Evolutionary conservation across 2,888 invertebrate species (phyloP), one percentile per base, ranked within the genome.

Genomic region (Furcula furcula): DNA sequence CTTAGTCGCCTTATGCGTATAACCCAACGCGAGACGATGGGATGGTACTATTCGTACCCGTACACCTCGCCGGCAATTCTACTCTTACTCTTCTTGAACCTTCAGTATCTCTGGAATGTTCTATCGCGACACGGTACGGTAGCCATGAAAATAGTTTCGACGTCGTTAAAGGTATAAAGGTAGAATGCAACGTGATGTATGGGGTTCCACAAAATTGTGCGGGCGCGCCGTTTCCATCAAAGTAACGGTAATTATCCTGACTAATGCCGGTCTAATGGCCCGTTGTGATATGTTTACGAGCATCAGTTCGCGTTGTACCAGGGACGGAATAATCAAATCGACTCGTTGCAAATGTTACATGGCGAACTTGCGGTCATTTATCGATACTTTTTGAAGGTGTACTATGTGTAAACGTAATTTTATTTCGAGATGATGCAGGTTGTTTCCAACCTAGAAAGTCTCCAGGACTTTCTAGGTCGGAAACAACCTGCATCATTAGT

Each of bases 271-370:
- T 37, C 55, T 67, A 68, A 70, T 67, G 65, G 65, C 45, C 41
- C 42, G 34, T 41, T 48, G 47, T 62, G 75, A 73, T 58, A 58
- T 70, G 65, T 76, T 76, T 76, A 77, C 58, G 56, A 62, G 29
- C 31, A 35, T 32, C 48, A 55, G 48, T 65, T 54, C 42, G 40
- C 59, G 52, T 58, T 33, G 13, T 15, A 49, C 45, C 43, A 48
- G 48, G 1, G 68, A 65, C 66, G 50, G 48, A 27, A 41, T 61
- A 65, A 64, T 61, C 63, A 63, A 65, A 69, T 67, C 53, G 59
- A 48, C 58, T 58, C 63, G 69, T 71, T 68, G 66, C 64, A 60
- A n/a, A 55, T 54, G 54, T 9, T 7, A 9, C n/a, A 41, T 56
- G 42, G 40, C 52, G 42, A 44, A 44, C 39, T 40, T 36, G 50